Percentiles rank a stretch among this genome's conserved stretches.
Conservation (phyloP, 1,140 invertebrate genomes). For the Phortica variegata region DNA sequence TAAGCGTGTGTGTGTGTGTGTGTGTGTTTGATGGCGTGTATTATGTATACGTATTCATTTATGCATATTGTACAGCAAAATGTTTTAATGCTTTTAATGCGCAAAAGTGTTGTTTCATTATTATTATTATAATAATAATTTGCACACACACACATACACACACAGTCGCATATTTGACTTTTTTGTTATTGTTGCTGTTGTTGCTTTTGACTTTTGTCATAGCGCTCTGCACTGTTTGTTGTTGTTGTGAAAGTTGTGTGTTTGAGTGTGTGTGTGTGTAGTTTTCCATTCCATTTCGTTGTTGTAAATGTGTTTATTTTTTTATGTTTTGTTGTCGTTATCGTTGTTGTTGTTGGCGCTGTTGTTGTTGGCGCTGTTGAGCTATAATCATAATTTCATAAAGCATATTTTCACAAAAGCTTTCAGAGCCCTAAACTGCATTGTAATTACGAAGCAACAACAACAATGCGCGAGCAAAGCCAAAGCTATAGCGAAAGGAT, state of each 20-base stretch:
- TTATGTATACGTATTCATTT: too few relatives aligned
- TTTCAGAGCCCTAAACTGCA: constrained; percentile 53
- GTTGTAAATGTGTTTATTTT: background rate
- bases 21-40: too few relatives aligned
- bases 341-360: constrained; percentile 41
- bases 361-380: constrained; percentile 46
- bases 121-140: constrained; percentile 32
- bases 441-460: constrained; percentile 43
- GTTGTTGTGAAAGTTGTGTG: too few relatives aligned
- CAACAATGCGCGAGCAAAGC: constrained; percentile 3
- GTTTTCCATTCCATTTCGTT: constrained; percentile 13
- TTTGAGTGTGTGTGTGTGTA: too few relatives aligned
- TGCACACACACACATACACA: constrained; percentile 23
- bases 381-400: constrained; percentile 55
- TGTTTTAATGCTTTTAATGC: constrained; percentile 55
- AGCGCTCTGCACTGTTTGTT: too few relatives aligned
- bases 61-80: constrained; percentile 40
- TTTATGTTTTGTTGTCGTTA: background rate
- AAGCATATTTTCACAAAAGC: constrained; percentile 55
- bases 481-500: constrained; percentile 34
- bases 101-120: constrained; percentile 55
- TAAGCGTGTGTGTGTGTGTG: too few relatives aligned
- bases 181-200: background rate
- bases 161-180: background rate
- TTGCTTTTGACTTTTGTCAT: too few relatives aligned